phyloP scores from a whole-genome alignment of 2,888 invertebrate species.

The Tetrapedia diversipes region DNA sequence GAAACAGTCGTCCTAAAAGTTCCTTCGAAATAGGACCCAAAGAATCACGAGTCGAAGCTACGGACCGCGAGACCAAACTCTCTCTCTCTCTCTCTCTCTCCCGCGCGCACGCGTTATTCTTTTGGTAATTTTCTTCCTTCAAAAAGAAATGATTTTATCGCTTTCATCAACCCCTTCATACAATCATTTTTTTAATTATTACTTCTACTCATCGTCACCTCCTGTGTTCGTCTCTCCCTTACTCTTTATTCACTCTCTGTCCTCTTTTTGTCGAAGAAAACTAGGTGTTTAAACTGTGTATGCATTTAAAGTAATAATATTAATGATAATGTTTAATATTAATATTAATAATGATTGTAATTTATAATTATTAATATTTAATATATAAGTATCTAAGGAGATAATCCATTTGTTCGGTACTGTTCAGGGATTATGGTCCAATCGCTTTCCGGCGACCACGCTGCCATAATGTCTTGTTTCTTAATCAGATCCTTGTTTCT shows the following conservation, averaged over 20 bases:
- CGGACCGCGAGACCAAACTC: conserved; percentile 60
- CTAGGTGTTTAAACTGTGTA: conserved; percentile 76
- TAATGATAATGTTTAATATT: conserved; percentile 74
- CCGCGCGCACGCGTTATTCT: no score
- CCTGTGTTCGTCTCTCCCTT: conserved; percentile 1
- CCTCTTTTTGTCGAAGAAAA: conserved; percentile 69
- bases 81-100: conserved; percentile 24
- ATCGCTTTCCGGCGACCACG: conserved; percentile 70
- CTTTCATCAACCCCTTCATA: conserved; percentile 33
- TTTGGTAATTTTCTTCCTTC: conserved; percentile 2
- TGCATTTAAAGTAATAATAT: conserved; percentile 77
- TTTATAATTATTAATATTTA: conserved; percentile 79
- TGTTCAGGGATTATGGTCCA: conserved; percentile 63
- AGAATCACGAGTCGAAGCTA: conserved; percentile 60
- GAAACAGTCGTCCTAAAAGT: conserved; percentile 60
- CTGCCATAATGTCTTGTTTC: conserved; percentile 21
- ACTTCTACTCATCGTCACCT: conserved; percentile 1
- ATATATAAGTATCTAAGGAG: conserved; percentile 75
- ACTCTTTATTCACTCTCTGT: conserved; percentile 30
- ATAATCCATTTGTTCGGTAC: conserved; percentile 67
- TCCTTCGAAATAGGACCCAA: conserved; percentile 73
- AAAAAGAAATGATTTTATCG: conserved; percentile 13
- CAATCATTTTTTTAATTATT: conserved; percentile 42
- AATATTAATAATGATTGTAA: conserved; percentile 78
- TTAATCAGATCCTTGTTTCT: background rate